Evolutionary conservation across 2,113 vertebrate species (phyloP).

Genomic region (Solea solea): DNA sequence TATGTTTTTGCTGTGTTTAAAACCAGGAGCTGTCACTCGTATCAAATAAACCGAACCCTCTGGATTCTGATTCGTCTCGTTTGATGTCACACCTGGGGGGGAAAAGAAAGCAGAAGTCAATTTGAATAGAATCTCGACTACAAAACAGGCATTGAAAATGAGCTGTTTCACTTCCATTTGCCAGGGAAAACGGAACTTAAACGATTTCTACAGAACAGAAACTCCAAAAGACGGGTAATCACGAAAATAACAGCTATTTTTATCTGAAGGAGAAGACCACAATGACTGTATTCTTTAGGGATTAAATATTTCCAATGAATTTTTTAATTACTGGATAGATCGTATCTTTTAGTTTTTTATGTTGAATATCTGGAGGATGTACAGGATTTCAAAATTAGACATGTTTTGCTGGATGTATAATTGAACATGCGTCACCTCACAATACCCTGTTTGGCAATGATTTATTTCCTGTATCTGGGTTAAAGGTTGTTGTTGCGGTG

Average conservation of each 20-base stretch:
- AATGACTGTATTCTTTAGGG: not conserved
- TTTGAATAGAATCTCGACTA: not conserved
- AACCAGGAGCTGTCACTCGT: slow-evolving; percentile 38
- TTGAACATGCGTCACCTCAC: too few relatives aligned
- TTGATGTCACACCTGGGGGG: not conserved
- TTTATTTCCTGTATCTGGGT: too few relatives aligned
- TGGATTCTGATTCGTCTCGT: slow-evolving; percentile 58
- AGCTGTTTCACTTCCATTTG: slow-evolving; percentile 28
- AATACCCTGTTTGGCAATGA: too few relatives aligned
- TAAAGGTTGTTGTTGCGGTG: too few relatives aligned
- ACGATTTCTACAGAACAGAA: not conserved
- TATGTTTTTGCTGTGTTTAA: slow-evolving; percentile 32
- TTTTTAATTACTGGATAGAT: too few relatives aligned
- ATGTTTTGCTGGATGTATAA: too few relatives aligned
- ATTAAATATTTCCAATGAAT: not conserved
- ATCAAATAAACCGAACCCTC: slow-evolving; percentile 73
- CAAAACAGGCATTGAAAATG: too few relatives aligned
- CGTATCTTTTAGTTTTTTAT: too few relatives aligned
- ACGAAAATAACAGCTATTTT: slow-evolving; percentile 15
- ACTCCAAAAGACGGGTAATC: not conserved
- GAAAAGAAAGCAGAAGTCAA: not conserved
- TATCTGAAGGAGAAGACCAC: not conserved
- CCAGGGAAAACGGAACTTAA: not conserved
- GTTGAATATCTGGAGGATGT: too few relatives aligned
- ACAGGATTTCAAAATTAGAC: too few relatives aligned